Base-by-base conservation (phyloP, 2,888 invertebrate genomes). In the Abscondita cerata region DNA sequence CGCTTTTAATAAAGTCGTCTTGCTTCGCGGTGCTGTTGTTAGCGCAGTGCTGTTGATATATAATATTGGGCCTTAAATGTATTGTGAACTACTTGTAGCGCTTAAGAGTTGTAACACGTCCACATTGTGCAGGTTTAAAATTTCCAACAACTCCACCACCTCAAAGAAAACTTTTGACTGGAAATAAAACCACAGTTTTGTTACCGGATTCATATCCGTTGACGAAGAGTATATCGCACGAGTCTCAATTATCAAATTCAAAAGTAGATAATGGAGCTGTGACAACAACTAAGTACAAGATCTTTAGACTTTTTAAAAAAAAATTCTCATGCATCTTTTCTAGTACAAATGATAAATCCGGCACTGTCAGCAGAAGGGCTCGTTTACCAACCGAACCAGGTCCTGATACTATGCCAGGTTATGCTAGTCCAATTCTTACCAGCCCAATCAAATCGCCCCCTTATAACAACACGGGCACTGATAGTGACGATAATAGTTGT, bases 161-260 rank as follows among this genome's bases (percentile, higher is more conserved):
- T 72, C 89, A 87, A 73, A 90, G 86, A 80, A 90, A 88, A 81
- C 89, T 88, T 72, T 86, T 86, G 50, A 78, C 79, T 12, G 79
- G 76, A 33, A 75, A 76, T 58, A 73, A 75, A 20, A 64, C 69
- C 48, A 56, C 74, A 2, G 78, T 75, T 52, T 76, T 84, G 57
- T 75, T 83, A 70, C 83, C 85, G 13, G 86, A 83, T 66, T 79
- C 80, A 52, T 86, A 81, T 75, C 89, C 92, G 9, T 84, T 96
- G 70, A 93, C 91, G 62, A 95, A 95, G 82, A 95, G 95, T 65
- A 91, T 93, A 76, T 95, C 95, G 41, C 95, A 96, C 80, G 96
- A 96, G 82, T 94, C 93, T 11, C 95, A 95, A 80, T 84, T 95
- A 64, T 90, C 88, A 5, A 89, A 87, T 52, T 86, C 86, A 76